Evolutionary conservation across 23 tunicate genomes (phyloP).

Genomic region (Diplosoma virens): DNA sequence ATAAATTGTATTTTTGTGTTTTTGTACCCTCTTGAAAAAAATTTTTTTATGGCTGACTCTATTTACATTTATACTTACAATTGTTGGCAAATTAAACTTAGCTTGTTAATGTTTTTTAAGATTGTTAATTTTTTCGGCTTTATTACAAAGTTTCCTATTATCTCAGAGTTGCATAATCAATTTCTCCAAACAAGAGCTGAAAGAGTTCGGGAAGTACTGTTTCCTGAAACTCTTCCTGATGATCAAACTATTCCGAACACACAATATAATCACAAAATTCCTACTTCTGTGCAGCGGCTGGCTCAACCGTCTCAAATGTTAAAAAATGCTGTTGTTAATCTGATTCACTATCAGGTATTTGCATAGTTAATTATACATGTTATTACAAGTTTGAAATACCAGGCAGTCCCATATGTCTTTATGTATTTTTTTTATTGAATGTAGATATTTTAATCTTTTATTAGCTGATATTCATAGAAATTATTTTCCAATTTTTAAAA

Average conservation of each 20-base stretch:
- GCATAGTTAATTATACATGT: not conserved
- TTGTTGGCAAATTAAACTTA: too few relatives aligned
- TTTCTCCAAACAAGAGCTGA: slow-evolving; percentile 77
- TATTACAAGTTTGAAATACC: not conserved
- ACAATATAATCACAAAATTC: slow-evolving; percentile 69
- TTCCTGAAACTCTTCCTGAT: slow-evolving; percentile 81
- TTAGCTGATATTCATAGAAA: too few relatives aligned
- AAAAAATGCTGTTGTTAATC: slow-evolving; percentile 86
- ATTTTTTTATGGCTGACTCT: too few relatives aligned
- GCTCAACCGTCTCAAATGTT: slow-evolving; percentile 93
- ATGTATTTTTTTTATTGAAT: too few relatives aligned
- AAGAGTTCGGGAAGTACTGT: slow-evolving; percentile 88
- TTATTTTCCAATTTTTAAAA: too few relatives aligned
- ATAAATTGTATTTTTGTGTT: too few relatives aligned
- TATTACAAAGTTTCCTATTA: not conserved
- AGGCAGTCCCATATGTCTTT: too few relatives aligned
- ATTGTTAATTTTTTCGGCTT: not conserved
- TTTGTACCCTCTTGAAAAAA: too few relatives aligned
- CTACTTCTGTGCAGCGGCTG: slow-evolving; percentile 76
- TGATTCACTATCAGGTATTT: slow-evolving; percentile 87
- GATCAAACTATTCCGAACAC: slow-evolving; percentile 77
- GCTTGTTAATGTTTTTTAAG: not conserved
- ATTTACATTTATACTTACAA: too few relatives aligned
- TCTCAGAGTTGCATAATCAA: slow-evolving; percentile 70
- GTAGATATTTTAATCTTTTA: too few relatives aligned